A percentile compares a stretch with the other conserved stretches of the same genome.
Conservation (phyloP, 2,888 invertebrate genomes). For the Camptogramma bilineatum region DNA sequence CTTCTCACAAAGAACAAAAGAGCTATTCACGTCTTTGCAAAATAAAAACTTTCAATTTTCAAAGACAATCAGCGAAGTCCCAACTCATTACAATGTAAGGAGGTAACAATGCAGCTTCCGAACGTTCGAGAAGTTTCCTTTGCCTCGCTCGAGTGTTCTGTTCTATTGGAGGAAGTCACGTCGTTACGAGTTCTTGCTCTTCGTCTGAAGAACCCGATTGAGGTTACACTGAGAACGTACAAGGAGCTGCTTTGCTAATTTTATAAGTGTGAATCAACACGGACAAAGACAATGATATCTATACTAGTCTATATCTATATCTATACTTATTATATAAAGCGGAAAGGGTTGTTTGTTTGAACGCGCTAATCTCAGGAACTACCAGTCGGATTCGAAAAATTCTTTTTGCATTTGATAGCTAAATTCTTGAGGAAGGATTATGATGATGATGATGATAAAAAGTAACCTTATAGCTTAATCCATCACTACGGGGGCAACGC, state of each 20-base stretch:
- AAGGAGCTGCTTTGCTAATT: slow-evolving; percentile 7
- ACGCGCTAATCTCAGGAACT: no score
- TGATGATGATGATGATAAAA: no score
- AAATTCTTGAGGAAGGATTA: no score
- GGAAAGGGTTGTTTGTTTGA: no score
- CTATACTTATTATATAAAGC: no score
- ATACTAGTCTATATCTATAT: no score
- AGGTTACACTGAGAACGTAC: slow-evolving; percentile 15
- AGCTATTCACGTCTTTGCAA: slow-evolving; percentile 14
- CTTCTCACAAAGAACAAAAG: slow-evolving; percentile 9
- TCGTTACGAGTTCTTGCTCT: slow-evolving; percentile 38
- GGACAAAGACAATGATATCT: no score
- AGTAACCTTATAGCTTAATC: no score
- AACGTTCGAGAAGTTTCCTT: slow-evolving; percentile 33
- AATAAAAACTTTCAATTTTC: slow-evolving; percentile 24
- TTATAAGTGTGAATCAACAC: slow-evolving; percentile 8
- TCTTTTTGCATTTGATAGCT: no score
- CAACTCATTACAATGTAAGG: slow-evolving; percentile 36
- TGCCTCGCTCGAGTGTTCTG: slow-evolving; percentile 32
- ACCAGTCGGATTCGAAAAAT: no score
- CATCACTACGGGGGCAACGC: no score
- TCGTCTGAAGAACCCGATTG: slow-evolving; percentile 16
- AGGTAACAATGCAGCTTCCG: slow-evolving; percentile 33
- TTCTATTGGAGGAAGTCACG: slow-evolving; percentile 40
- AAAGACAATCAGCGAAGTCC: slow-evolving; percentile 34